These are phyloP conservation scores for Coluber constrictor DNA, from an alignment of 2,797 vertebrate genomes.

Conservation along the genomic window DNA sequence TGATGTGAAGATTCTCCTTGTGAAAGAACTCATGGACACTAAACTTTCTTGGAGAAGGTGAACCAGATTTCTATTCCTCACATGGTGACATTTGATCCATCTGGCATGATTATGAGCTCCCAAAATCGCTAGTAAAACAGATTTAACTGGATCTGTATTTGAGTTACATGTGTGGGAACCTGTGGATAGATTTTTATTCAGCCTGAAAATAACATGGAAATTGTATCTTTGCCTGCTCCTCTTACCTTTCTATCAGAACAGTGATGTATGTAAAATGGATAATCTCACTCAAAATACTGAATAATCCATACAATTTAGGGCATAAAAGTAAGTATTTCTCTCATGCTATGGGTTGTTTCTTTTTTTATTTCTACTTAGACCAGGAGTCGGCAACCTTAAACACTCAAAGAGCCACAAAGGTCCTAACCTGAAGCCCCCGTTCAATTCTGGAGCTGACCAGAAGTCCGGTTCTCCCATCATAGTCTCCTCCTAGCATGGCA, in stretches of 20 bases:
- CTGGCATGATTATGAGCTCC: background rate
- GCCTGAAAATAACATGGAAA: background rate
- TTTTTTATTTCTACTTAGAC: background rate
- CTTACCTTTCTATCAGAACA: background rate
- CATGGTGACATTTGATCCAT: background rate
- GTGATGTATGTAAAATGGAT: background rate
- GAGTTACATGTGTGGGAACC: background rate
- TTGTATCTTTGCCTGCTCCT: background rate
- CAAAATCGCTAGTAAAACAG: background rate
- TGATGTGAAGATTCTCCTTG: background rate
- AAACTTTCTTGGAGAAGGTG: background rate
- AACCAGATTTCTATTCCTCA: background rate
- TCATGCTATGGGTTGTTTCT: background rate
- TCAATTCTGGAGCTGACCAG: no score
- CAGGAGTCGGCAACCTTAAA: no score
- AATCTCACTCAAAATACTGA: background rate
- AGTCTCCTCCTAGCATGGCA: no score
- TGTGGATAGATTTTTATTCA: background rate
- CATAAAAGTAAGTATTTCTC: background rate
- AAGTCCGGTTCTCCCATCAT: no score
- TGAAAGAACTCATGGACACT: background rate
- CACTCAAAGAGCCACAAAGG: no score
- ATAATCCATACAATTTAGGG: background rate
- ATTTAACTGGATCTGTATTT: background rate
- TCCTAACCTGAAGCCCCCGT: no score